Conservation (phyloP, 2,888 invertebrate species). For the Cancer borealis region DNA sequence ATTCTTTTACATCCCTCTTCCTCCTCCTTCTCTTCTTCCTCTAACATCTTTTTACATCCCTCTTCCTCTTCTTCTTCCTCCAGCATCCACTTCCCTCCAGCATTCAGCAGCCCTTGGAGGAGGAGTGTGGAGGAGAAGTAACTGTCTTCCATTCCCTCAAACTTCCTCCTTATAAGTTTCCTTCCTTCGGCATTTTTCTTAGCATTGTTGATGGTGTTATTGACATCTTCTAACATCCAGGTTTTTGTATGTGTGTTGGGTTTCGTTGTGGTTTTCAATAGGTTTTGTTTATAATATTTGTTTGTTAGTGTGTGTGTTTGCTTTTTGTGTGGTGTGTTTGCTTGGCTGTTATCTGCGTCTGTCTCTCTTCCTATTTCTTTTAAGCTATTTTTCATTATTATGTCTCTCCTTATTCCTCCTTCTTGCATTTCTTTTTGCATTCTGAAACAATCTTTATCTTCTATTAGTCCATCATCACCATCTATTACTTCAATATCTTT, state of each 20-base stretch:
- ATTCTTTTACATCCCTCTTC: background rate
- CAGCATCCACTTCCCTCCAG: background rate
- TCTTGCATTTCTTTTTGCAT: background rate
- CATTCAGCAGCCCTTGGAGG: background rate
- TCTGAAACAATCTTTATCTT: background rate
- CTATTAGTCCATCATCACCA: background rate
- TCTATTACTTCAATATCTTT: background rate
- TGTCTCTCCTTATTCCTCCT: background rate
- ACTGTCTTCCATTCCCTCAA: slow-evolving; percentile 6
- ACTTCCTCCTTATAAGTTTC: background rate
- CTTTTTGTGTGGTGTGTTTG: background rate
- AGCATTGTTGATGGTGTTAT: background rate
- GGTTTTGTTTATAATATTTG: background rate
- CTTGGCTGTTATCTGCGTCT: background rate
- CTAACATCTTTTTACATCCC: too few relatives aligned
- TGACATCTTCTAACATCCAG: background rate
- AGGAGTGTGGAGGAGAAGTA: background rate
- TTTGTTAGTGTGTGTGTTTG: background rate
- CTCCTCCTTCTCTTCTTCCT: background rate
- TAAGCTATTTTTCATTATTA: background rate
- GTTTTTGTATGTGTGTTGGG: background rate
- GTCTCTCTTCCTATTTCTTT: background rate
- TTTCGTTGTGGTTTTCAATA: background rate
- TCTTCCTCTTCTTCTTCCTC: background rate
- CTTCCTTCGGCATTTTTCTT: background rate